Conservation (phyloP, 1,140 invertebrate genomes). For the Drosophila micromelanica region DNA sequence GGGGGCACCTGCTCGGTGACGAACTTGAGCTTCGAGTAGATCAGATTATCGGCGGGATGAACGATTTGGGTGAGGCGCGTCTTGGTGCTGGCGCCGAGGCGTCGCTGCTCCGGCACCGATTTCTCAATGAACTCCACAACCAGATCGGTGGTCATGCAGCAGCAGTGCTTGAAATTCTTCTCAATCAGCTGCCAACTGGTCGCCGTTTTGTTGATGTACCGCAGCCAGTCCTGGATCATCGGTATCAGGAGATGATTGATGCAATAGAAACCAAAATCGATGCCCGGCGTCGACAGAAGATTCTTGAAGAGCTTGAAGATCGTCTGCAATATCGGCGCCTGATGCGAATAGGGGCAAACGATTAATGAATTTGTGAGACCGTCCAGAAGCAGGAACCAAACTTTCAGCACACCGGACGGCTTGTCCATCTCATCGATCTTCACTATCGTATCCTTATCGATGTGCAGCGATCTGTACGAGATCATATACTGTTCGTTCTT, state of each 20-base stretch:
- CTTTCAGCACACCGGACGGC: conserved; percentile 93
- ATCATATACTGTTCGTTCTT: conserved; percentile 84
- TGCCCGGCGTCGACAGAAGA: conserved; percentile 90
- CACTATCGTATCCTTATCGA: conserved; percentile 86
- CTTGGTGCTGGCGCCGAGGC: conserved; percentile 55
- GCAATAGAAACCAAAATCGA: conserved; percentile 94
- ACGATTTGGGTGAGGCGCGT: conserved; percentile 78
- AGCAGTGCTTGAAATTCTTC: conserved; percentile 96
- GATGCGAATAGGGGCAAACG: conserved; percentile 92
- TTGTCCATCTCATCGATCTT: conserved; percentile 89
- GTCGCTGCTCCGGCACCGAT: conserved; percentile 71
- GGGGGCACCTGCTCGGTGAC: conserved; percentile 66
- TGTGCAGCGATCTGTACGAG: conserved; percentile 86
- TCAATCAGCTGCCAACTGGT: conserved; percentile 90
- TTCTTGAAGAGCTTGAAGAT: conserved; percentile 93
- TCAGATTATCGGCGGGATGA: conserved; percentile 74
- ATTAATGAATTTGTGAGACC: conserved; percentile 93
- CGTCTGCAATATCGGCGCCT: conserved; percentile 93
- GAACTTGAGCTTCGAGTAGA: conserved; percentile 80
- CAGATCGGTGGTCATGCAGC: conserved; percentile 94
- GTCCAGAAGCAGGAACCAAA: conserved; percentile 96
- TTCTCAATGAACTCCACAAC: conserved; percentile 91
- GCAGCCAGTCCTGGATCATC: conserved; percentile 95
- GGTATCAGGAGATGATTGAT: conserved; percentile 95
- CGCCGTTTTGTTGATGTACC: conserved; percentile 89